These are phyloP conservation scores for Synergus gifuensis DNA, from an alignment of 2,888 invertebrate species.

Conservation along the genomic window DNA sequence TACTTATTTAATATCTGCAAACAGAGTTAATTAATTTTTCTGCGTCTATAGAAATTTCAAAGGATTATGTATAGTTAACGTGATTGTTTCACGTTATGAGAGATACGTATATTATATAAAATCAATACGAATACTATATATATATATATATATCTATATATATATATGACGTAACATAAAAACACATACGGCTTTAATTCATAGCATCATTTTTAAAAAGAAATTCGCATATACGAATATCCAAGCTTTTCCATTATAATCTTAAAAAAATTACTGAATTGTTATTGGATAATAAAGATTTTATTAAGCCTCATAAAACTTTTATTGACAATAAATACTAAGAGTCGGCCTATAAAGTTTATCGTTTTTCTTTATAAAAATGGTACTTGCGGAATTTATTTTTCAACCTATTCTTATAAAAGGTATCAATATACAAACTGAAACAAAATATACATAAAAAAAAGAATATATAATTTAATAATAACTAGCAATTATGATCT, in stretches of 20 bases:
- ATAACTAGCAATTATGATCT: no score
- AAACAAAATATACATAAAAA: no score
- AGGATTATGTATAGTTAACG: conserved; percentile 4
- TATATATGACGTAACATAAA: neutral
- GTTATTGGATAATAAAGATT: conserved; percentile 3
- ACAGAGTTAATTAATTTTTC: conserved; percentile 9
- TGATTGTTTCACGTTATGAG: neutral
- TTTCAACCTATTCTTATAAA: no score
- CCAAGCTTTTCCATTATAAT: neutral
- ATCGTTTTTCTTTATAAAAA: neutral
- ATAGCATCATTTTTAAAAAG: neutral
- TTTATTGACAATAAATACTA: neutral
- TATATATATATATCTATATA: neutral
- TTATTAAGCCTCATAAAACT: neutral
- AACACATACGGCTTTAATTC: neutral
- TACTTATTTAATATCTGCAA: neutral
- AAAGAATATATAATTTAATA: no score
- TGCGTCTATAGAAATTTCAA: neutral
- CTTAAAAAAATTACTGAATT: neutral
- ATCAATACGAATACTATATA: neutral
- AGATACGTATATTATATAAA: neutral
- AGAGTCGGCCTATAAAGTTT: neutral
- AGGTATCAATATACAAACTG: no score
- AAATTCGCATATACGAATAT: neutral
- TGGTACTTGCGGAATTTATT: neutral